A percentile compares a stretch with the other conserved stretches of the same genome.
phyloP scores from a whole-genome alignment of 2,888 invertebrate species.

The Spodoptera littoralis region DNA sequence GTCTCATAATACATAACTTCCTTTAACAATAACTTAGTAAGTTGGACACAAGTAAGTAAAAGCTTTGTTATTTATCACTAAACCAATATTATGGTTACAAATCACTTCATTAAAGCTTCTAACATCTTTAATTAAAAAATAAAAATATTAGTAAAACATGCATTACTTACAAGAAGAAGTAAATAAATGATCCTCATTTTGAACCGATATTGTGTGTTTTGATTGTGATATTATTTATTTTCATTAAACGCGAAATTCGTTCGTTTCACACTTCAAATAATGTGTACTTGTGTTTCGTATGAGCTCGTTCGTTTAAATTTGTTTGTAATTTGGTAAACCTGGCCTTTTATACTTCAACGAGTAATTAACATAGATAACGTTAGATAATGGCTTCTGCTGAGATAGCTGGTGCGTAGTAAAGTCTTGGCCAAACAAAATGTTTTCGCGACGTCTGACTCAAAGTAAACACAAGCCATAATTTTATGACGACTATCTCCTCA shows the following conservation, averaged over 20 bases:
- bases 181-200: conserved; percentile 81
- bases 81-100: too few relatives aligned
- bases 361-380: conserved; percentile 84
- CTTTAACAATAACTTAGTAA: too few relatives aligned
- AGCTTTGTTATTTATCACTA: too few relatives aligned
- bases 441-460: conserved; percentile 85
- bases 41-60: too few relatives aligned
- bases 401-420: conserved; percentile 74
- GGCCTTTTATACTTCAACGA: conserved; percentile 80
- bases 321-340: conserved; percentile 62
- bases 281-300: conserved; percentile 74
- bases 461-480: conserved; percentile 65
- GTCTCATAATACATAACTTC: too few relatives aligned
- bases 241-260: conserved; percentile 80
- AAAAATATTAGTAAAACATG: too few relatives aligned
- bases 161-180: conserved; percentile 79
- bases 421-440: conserved; percentile 82
- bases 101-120: too few relatives aligned
- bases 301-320: conserved; percentile 84
- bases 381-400: conserved; percentile 80
- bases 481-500: conserved; percentile 62
- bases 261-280: conserved; percentile 72
- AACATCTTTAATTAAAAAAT: too few relatives aligned
- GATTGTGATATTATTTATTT: conserved; percentile 38
- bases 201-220: conserved; percentile 53